Evolutionary conservation across 2,888 invertebrate genomes (phyloP), one percentile per base, ranked within the genome.

Genomic region (Eumacrocentrus americanus): DNA sequence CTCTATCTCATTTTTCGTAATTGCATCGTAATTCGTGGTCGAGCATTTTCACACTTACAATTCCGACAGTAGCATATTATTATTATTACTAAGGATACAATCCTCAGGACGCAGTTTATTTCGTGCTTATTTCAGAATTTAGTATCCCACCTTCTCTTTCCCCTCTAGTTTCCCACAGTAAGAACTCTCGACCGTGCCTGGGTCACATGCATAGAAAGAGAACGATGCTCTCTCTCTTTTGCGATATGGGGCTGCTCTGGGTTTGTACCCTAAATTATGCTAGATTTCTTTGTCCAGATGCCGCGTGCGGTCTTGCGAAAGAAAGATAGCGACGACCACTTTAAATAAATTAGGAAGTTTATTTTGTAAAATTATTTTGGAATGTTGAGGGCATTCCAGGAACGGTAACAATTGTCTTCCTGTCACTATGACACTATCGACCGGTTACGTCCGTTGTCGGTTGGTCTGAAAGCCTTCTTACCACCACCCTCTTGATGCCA

Each of bases 41-140:
- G 12, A 59, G 51, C 55, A 61, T 63, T 58, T 62, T 62, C 60
- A 61, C 60, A 57, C 53, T 37, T 16, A 50, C 52, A 61, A 65
- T 64, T 68, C 71, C 67, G 71, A 72, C 64, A 65, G 67, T 72
- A 72, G 73, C 69, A 72, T 73, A 74, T 9, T n/a, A 29, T 6
- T 29, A 29, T 75, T 77, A 74, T 72, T 74, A 73, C 72, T 60
- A 62, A 70, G 67, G 4, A 60, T 59, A 61, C 58, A n/a, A n/a
- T n/a, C n/a, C 67, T 68, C 66, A 70, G 71, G n/a, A n/a, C n/a
- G 70, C 73, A 75, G 75, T 78, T 79, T 77, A 77, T 78, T 77
- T 66, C 71, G 58, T 68, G 71, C 74, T 78, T 76, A 73, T 78
- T 79, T 74, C 70, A 66, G 65, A 70, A 79, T 79, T 78, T 79